Percentiles rank a stretch among this genome's conserved stretches.
These are phyloP conservation scores for Folsomia manolachei DNA, from an alignment of 2,888 invertebrate genomes.

Conservation along the genomic window DNA sequence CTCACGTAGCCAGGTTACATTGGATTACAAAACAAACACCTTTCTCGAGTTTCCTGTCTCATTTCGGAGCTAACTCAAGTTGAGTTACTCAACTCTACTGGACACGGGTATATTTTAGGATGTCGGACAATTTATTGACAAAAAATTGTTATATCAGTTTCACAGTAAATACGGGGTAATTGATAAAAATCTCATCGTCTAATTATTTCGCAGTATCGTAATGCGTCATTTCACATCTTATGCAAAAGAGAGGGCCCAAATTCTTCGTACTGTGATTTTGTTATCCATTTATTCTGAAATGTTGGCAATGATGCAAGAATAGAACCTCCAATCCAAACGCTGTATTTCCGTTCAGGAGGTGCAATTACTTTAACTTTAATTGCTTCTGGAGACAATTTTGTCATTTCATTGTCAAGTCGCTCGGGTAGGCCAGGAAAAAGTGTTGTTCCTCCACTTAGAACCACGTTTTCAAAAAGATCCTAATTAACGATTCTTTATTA, in stretches of 20 bases:
- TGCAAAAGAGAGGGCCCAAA: slow-evolving; percentile 47
- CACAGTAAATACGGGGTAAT: too few species aligned
- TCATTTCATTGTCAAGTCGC: slow-evolving; percentile 47
- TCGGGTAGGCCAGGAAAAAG: slow-evolving; percentile 47
- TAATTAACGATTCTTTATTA: slow-evolving; percentile 19
- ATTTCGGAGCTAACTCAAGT: too few species aligned
- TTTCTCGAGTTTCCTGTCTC: too few species aligned
- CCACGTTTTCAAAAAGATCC: slow-evolving; percentile 42
- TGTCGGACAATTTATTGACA: too few species aligned
- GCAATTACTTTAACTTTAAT: slow-evolving; percentile 45
- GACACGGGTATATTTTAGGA: too few species aligned
- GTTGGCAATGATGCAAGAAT: slow-evolving; percentile 45
- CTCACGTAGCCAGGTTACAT: too few species aligned
- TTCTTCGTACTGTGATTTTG: slow-evolving; percentile 45
- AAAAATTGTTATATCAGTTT: too few species aligned
- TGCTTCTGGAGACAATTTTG: slow-evolving; percentile 32
- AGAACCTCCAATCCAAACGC: slow-evolving; percentile 50
- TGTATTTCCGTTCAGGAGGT: slow-evolving; percentile 48
- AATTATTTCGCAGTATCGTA: too few species aligned
- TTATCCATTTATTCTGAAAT: slow-evolving; percentile 50
- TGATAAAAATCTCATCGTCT: too few species aligned
- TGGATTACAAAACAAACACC: too few species aligned
- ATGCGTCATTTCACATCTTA: slow-evolving; percentile 28
- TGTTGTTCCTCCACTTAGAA: slow-evolving; percentile 48
- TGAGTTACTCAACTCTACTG: too few species aligned